A percentile compares a stretch with the other conserved stretches of the same genome.
phyloP scores from a whole-genome alignment of 2,113 vertebrate genomes.

The Pagrus major region DNA sequence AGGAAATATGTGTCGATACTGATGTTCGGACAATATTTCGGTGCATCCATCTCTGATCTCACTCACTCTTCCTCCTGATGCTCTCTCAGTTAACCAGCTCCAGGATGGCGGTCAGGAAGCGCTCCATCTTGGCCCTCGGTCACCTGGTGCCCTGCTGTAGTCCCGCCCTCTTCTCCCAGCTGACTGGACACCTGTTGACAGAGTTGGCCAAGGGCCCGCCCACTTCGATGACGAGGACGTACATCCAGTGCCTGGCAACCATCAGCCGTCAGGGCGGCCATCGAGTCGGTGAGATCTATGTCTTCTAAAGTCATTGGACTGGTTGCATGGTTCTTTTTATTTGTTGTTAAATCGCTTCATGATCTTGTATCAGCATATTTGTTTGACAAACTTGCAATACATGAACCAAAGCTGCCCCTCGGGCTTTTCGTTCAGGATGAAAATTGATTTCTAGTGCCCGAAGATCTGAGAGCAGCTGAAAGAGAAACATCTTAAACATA shows the following conservation, averaged over 20 bases:
- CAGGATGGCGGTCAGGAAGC: conserved; percentile 93
- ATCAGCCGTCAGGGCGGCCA: conserved; percentile 94
- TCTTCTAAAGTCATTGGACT: no score
- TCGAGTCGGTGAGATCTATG: conserved; percentile 87
- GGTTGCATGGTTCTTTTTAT: not conserved
- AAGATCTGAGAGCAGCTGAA: no score
- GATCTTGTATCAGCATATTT: no score
- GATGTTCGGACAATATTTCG: no score
- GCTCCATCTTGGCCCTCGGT: conserved; percentile 91
- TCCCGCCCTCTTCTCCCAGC: conserved; percentile 89
- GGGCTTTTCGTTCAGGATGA: not conserved
- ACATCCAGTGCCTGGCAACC: conserved; percentile 94
- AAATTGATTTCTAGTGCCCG: no score
- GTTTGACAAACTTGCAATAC: not conserved
- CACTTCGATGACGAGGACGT: conserved; percentile 88
- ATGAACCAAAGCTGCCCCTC: not conserved
- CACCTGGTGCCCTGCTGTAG: conserved; percentile 93
- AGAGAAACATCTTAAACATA: no score
- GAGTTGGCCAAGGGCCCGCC: conserved; percentile 85
- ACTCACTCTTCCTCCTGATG: rapidly evolving
- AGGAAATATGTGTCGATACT: no score
- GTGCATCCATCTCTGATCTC: no score
- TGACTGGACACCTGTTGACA: conserved; percentile 89
- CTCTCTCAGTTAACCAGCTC: conserved; percentile 88
- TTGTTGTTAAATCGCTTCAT: not conserved